Percentiles rank a stretch among this genome's conserved stretches.
Evolutionary conservation across 2,797 vertebrate species (phyloP).

Genomic region (Lateolabrax maculatus): DNA sequence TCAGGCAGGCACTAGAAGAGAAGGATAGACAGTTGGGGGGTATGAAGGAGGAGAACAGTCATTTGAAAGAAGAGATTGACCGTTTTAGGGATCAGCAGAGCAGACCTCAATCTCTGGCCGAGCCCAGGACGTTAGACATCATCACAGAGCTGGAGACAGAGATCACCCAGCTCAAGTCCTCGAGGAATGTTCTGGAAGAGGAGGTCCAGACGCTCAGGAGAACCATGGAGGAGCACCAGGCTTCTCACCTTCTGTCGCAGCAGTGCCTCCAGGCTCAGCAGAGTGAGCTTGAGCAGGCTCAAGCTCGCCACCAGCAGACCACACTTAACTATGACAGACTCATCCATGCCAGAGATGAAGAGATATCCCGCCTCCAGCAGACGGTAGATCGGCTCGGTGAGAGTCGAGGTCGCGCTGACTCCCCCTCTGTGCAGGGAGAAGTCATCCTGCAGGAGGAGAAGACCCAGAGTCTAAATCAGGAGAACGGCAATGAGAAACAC

Average conservation of each 20-base stretch:
- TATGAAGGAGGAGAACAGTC: slow-evolving; percentile 99
- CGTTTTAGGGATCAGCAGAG: slow-evolving; percentile 93
- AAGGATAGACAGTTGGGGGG: slow-evolving; percentile 92
- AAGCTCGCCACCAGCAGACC: slow-evolving; percentile 90
- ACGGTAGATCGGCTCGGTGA: slow-evolving; percentile 87
- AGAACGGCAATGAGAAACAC: slow-evolving; percentile 96
- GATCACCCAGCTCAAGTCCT: slow-evolving; percentile 89
- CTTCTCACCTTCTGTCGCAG: slow-evolving; percentile 85
- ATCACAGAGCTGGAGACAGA: slow-evolving; percentile 95
- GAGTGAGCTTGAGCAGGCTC: slow-evolving; percentile 91
- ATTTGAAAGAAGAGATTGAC: slow-evolving; percentile 96
- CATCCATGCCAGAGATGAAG: slow-evolving; percentile 91
- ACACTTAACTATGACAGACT: slow-evolving; percentile 88
- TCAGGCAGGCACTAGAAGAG: slow-evolving; percentile 90
- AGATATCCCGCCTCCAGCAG: slow-evolving; percentile 90
- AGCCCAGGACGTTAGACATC: slow-evolving; percentile 92
- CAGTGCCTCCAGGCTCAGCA: slow-evolving; percentile 89
- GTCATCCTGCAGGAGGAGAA: slow-evolving; percentile 94
- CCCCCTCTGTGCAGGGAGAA: slow-evolving; percentile 72
- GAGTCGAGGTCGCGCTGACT: slow-evolving; percentile 80
- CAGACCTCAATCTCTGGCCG: slow-evolving; percentile 83
- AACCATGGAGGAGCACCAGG: slow-evolving; percentile 89
- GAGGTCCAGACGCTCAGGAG: slow-evolving; percentile 87
- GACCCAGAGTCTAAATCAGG: slow-evolving; percentile 89
- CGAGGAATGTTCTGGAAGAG: slow-evolving; percentile 87